Evolutionary conservation across 1,140 invertebrate species (phyloP), one percentile per base, ranked within the genome.

Genomic region (Diploscapter pachys): DNA sequence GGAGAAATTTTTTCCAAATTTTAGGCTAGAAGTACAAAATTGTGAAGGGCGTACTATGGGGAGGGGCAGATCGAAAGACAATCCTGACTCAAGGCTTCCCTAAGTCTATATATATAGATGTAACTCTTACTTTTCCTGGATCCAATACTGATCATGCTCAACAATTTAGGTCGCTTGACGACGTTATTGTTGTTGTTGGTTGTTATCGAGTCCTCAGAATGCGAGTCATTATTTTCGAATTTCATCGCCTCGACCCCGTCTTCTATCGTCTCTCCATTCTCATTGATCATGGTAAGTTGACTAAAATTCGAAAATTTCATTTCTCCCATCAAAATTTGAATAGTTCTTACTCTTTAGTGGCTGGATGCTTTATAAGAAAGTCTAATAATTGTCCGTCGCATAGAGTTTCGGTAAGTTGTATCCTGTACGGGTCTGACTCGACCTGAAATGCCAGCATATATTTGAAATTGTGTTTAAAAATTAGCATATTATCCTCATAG

Each of bases 371-470:
- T 63, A 79, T 78, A 13, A 83, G 72, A 70, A 83, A 83, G 59
- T 84, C 80, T 52, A 83, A 72, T 4, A 83, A 71, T 31, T 75
- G 63, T 52, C 80, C 71, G 69, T 83, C 82, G 64, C 82, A 84
- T 56, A 83, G 72, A 4, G 63, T 80, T 5, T 76, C 63, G 49
- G 81, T 80, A 3, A 83, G 72, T n/a, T 70, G 80, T 63, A 83
- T 85, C 63, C 80, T 73, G 8, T 65, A 72, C 4, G 82, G 83
- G 69, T 83, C 80, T 3, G 75, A 57, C 57, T 82, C 71, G 11
- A 85, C 71, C 13, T 82, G 71, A 51, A 84, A 83, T 31, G 31
- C 31, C 1, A 31, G 31, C 31, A 31, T 31, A 31, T 31, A 31
- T 31, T 31, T 31, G 31, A 31, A 31, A 31, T 31, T 31, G 0